phyloP scores from a whole-genome alignment of 1,140 invertebrate species.

The Piezodorus guildinii region DNA sequence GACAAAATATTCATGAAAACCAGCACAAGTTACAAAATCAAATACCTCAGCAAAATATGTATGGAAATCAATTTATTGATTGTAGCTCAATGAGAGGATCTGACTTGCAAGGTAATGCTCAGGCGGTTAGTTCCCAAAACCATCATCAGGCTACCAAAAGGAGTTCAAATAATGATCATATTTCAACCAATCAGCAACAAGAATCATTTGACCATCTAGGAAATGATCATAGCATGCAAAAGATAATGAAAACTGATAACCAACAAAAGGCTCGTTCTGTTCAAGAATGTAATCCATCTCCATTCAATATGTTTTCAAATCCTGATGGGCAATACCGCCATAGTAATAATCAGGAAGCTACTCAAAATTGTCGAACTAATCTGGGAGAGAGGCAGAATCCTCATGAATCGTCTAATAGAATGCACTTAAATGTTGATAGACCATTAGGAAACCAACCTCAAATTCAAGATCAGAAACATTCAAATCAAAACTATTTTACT shows the following conservation, averaged over 20 bases:
- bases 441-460: neutral
- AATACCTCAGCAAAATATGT: no score
- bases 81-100: no score
- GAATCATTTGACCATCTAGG: neutral
- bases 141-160: no score
- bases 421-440: neutral
- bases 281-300: neutral
- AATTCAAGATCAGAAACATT: neutral
- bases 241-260: slow-evolving; percentile 2
- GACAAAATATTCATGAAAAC: no score
- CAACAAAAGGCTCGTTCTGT: neutral
- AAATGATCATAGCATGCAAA: slow-evolving; percentile 3
- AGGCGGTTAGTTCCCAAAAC: no score
- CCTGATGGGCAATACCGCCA: neutral
- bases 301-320: neutral
- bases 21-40: no score
- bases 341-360: neutral
- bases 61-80: no score
- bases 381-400: neutral
- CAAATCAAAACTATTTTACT: neutral
- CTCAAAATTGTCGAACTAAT: neutral
- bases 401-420: neutral
- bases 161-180: neutral
- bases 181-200: neutral
- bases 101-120: no score